phyloP scores from a whole-genome alignment of 37 sponge, comb jelly and placozoan genomes.

The Geodia barretti region DNA sequence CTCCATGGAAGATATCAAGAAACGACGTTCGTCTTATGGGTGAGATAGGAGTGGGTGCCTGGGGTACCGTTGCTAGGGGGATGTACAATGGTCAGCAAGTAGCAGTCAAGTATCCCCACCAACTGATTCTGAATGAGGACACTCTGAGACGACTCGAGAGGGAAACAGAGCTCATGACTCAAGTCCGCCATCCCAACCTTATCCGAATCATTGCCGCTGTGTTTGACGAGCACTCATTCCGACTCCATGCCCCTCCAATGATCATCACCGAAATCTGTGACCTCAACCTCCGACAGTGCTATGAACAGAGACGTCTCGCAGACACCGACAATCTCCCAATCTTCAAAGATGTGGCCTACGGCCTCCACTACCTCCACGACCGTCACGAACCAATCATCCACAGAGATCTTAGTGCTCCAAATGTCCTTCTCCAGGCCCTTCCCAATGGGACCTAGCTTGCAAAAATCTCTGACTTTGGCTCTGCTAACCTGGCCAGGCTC shows the following conservation, averaged over 20 bases:
- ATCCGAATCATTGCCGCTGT: conserved; percentile 76
- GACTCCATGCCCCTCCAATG: conserved; percentile 15
- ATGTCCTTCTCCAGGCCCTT: conserved; percentile 59
- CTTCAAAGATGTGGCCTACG: conserved; percentile 66
- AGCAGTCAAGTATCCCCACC: conserved; percentile 31
- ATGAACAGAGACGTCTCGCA: conserved; percentile 2
- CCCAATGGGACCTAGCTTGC: conserved; percentile 34
- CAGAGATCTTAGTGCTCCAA: conserved; percentile 83
- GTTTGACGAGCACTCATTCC: conserved; percentile 17
- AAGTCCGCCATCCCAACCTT: conserved; percentile 73
- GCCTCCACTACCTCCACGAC: conserved; percentile 77
- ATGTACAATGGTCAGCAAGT: conserved; percentile 21
- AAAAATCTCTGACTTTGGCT: conserved; percentile 83
- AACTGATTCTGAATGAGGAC: neutral
- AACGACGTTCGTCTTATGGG: conserved; percentile 4
- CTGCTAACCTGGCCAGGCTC: conserved; percentile 65
- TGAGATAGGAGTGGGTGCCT: conserved; percentile 29
- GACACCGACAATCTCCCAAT: conserved; percentile 1
- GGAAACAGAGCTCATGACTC: conserved; percentile 62
- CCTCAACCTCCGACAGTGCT: conserved; percentile 47
- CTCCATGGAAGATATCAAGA: conserved; percentile 26
- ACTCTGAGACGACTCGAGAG: conserved; percentile 27
- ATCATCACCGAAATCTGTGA: conserved; percentile 78
- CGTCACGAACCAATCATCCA: conserved; percentile 76
- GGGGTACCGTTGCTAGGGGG: conserved; percentile 23